Evolutionary conservation across 2,888 invertebrate genomes (phyloP), one percentile per base, ranked within the genome.

Genomic region (Automeris io): DNA sequence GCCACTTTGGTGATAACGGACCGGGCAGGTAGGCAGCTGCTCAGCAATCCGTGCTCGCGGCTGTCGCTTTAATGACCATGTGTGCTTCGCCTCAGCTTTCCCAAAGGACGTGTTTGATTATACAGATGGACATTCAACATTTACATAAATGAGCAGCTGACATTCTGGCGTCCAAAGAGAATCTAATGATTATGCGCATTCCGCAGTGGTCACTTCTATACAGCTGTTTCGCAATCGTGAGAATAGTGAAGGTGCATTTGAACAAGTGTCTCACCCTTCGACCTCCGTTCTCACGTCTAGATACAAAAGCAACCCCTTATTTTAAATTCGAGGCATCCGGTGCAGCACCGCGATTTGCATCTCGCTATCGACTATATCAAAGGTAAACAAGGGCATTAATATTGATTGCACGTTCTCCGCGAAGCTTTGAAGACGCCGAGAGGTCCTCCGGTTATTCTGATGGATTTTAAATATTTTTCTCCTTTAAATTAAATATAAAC

Each of bases 301-400:
- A 49, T 48, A 46, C 52, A 61, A 72, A 74, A 74, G 52, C 67
- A 70, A 73, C 82, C 83, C 79, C 74, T 73, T 71, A 77, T 81
- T 81, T 77, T 76, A 69, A 77, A 79, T 81, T 73, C 77, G 61
- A 70, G 68, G 69, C 77, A 74, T 72, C 75, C 75, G 70, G 61
- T 65, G 70, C 57, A 67, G 57, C 58, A 59, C 61, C 73, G 59
- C 60, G 54, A 57, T 56, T 31, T 24, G 22, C 40, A 39, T 57
- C 54, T 59, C 63, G 59, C 62, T 70, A 29, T 29, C 29, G 1
- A 3, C 16, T 16, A 2, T 29, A 16, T 79, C 79, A 82, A 82
- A 80, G n/a, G 76, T 76, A 80, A 80, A 82, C 77, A 81, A 75
- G 73, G 63, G 64, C 74, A 80, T 85, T 78, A 85, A 82, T 82